Evolutionary conservation across 2,888 invertebrate genomes (phyloP).

Genomic region (Junonia oenone): DNA sequence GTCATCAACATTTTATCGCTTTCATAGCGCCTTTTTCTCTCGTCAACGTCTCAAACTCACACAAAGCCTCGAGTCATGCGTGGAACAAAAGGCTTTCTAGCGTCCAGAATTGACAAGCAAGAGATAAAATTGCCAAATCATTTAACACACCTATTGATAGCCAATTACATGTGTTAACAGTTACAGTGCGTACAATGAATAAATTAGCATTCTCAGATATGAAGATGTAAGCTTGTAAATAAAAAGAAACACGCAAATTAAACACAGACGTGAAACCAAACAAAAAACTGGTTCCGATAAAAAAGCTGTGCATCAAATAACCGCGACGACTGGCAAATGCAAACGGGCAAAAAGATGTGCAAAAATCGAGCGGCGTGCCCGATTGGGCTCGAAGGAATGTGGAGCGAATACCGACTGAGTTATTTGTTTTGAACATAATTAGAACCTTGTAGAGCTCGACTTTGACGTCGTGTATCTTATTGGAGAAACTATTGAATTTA

Average conservation of each 20-base stretch:
- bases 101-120: constrained; percentile 13
- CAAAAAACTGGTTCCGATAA: constrained; percentile 42
- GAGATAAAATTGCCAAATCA: constrained; percentile 25
- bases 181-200: constrained; percentile 17
- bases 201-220: constrained; percentile 30
- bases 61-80: constrained; percentile 27
- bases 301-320: constrained; percentile 59
- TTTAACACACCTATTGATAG: constrained; percentile 25
- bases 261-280: constrained; percentile 48
- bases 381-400: constrained; percentile 57
- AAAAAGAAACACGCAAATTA: constrained; percentile 31
- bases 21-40: constrained; percentile 38
- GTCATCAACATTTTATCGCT: constrained; percentile 44
- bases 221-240: constrained; percentile 16
- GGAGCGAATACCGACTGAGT: constrained; percentile 52
- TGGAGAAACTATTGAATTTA: not conserved
- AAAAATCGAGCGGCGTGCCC: constrained; percentile 57
- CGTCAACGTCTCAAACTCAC: constrained; percentile 29
- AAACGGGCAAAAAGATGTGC: constrained; percentile 69
- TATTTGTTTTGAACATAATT: constrained; percentile 35
- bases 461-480: constrained; percentile 14
- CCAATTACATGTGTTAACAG: constrained; percentile 27
- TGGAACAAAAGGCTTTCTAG: constrained; percentile 22
- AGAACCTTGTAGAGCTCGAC: constrained; percentile 30
- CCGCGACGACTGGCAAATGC: constrained; percentile 44